phyloP scores from a whole-genome alignment of 2,888 invertebrate genomes.

The Chydorus sphaericus region DNA sequence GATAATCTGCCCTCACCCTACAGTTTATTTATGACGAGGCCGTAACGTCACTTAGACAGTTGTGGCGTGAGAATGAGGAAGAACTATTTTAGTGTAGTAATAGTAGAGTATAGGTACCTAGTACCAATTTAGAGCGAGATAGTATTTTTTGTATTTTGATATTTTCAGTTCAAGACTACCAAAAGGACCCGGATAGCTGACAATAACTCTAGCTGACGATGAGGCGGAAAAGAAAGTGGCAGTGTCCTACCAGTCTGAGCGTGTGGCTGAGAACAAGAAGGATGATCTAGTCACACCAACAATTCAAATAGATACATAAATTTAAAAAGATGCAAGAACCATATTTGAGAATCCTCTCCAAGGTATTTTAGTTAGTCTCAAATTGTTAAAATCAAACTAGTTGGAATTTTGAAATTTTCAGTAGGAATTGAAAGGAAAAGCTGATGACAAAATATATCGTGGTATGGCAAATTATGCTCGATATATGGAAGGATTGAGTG shows the following conservation, averaged over 20 bases:
- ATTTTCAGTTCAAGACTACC: not conserved
- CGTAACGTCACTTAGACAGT: too few relatives aligned
- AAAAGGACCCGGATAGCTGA: constrained; percentile 20
- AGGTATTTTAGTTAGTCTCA: constrained; percentile 58
- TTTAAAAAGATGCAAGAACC: constrained; percentile 81
- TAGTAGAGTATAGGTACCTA: too few relatives aligned
- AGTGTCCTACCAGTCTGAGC: constrained; percentile 49
- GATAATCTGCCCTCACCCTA: too few relatives aligned
- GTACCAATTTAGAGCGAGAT: too few relatives aligned
- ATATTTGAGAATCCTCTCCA: constrained; percentile 82
- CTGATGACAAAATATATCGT: constrained; percentile 84
- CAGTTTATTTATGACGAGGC: too few relatives aligned
- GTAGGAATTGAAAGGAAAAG: constrained; percentile 41
- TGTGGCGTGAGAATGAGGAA: too few relatives aligned
- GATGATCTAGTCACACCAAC: constrained; percentile 86
- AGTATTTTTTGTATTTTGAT: too few relatives aligned
- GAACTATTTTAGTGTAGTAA: too few relatives aligned
- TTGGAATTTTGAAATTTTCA: constrained; percentile 13
- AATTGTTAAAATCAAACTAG: not conserved
- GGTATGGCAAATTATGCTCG: constrained; percentile 91
- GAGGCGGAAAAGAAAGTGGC: constrained; percentile 29
- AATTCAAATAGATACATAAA: constrained; percentile 81
- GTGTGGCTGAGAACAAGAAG: constrained; percentile 41
- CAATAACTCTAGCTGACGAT: constrained; percentile 33
- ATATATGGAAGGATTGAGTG: too few relatives aligned